Base-by-base conservation (phyloP, 2,113 vertebrate genomes). In the Pimephales promelas region DNA sequence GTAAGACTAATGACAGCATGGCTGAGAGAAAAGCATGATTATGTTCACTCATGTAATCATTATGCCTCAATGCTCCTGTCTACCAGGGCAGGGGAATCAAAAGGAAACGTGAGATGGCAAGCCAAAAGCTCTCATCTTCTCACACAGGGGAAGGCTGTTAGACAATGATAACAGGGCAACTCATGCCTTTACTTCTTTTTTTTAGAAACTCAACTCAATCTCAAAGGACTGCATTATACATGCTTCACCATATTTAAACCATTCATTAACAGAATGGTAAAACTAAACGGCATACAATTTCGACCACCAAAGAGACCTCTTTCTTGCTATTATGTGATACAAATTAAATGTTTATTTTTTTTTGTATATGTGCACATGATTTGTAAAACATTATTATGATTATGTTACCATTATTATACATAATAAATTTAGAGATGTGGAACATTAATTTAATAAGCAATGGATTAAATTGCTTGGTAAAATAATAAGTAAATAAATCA, bases 61-160 rank as follows among this genome's bases (percentile, higher is more conserved):
- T 83, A 79, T 81, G 56, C 36, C 34, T 36, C 74, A 26, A n/a
- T 84, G 31, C 61, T 70, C 28, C 79, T 74, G 82, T 82, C 49
- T 75, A 28, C 28, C 34, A 74, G 66, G 62, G 79, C 75, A 81
- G n/a, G 24, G 43, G 57, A 82, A 70, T 86, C 84, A 84, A 81
- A 84, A 52, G 62, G 78, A 86, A 85, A 84, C 31, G 47, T 81
- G 78, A 84, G 79, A 82, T 24, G 8, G 54, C 52, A 31, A 70
- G 76, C 81, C 66, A 78, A 68, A 84, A 34, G n/a, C 72, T 87
- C 78, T 84, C 40, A 72, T 81, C 61, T 84, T 82, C 66, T 84
- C 47, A 74, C 36, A 79, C 54, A 73, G 47, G 28, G 64, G 66
- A 79, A 59, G 10, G 36, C 74, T 81, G 64, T 79, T 68, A 79